A percentile compares a stretch with the other conserved stretches of the same genome.
Conservation (phyloP, 2,888 invertebrate genomes). For the Cantharis flavilabris region DNA sequence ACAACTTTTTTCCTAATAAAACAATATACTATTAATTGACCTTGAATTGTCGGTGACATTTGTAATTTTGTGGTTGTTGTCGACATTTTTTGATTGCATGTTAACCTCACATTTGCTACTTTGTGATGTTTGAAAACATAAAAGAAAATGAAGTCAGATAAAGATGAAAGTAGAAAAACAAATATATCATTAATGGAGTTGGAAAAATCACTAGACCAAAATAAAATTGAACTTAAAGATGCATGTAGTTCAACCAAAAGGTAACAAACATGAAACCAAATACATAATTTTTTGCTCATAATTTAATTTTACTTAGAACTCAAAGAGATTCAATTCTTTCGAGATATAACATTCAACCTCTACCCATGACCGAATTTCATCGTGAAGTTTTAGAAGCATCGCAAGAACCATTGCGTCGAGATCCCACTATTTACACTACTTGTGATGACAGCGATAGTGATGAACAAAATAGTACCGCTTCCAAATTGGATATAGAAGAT, state of each 20-base stretch:
- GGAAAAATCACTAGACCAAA: not conserved
- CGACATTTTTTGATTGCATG: not conserved
- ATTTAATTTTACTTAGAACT: not conserved
- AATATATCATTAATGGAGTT: not conserved
- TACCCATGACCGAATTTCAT: constrained; percentile 25
- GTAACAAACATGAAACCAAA: not conserved
- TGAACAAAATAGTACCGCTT: not conserved
- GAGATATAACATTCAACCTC: constrained; percentile 19
- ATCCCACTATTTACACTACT: not conserved
- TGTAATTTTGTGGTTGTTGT: not conserved
- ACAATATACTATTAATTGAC: too few relatives aligned
- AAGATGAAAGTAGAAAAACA: not conserved
- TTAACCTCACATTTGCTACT: not conserved
- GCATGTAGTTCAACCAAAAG: constrained; percentile 3
- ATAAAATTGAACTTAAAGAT: not conserved
- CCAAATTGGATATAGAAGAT: not conserved
- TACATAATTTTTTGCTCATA: not conserved
- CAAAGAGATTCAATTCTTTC: not conserved
- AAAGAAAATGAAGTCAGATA: not conserved
- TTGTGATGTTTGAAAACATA: not conserved
- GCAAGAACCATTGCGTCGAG: constrained; percentile 17
- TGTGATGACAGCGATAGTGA: not conserved
- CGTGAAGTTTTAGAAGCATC: constrained; percentile 30
- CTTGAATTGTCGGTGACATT: not conserved
- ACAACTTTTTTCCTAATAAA: too few relatives aligned